Conservation (phyloP, 37 sponge, comb jelly and placozoan species). For the Tethya wilhelma region DNA sequence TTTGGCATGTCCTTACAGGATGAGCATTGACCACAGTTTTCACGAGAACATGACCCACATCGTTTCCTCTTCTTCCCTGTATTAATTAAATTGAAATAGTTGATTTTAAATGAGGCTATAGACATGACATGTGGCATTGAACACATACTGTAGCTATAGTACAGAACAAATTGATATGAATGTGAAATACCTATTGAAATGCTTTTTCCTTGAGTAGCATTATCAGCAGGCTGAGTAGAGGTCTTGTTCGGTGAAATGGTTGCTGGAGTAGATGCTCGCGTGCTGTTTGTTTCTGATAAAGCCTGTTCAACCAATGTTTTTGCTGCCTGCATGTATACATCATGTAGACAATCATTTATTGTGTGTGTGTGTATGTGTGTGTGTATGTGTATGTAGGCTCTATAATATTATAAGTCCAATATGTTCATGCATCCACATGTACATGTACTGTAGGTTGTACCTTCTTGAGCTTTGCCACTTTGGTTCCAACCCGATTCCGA, state of each 20-base stretch:
- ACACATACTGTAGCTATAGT: too few species aligned
- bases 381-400: neutral
- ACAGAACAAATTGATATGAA: neutral
- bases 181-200: neutral
- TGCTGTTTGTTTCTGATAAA: neutral
- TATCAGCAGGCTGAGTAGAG: neutral
- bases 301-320: neutral
- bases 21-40: constrained; percentile 23
- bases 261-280: too few species aligned
- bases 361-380: too few species aligned
- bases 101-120: too few species aligned
- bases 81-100: too few species aligned
- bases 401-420: neutral
- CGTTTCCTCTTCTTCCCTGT: neutral
- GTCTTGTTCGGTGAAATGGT: too few species aligned
- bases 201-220: neutral
- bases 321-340: neutral
- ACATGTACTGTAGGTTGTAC: neutral
- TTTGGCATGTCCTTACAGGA: constrained; percentile 21
- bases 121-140: too few species aligned
- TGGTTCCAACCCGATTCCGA: neutral
- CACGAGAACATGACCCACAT: constrained; percentile 2
- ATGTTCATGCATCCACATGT: too few species aligned
- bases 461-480: neutral
- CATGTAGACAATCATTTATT: too few species aligned